These are phyloP conservation scores for Galendromus occidentalis DNA, from an alignment of 1,140 invertebrate genomes.

Conservation along the genomic window DNA sequence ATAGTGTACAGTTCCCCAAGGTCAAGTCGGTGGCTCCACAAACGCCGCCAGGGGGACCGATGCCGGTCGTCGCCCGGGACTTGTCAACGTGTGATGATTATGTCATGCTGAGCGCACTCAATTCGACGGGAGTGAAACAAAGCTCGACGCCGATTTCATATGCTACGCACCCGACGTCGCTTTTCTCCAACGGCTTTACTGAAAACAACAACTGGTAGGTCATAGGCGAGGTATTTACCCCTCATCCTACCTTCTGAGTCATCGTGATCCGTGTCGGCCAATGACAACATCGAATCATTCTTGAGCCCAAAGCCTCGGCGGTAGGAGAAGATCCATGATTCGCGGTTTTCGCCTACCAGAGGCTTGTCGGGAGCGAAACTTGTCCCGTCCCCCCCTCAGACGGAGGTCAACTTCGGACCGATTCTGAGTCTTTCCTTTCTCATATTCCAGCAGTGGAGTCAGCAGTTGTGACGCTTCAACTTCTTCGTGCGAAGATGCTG, in stretches of 20 bases:
- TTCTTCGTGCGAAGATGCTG: slow-evolving; percentile 9
- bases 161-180: slow-evolving; percentile 1
- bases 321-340: too few relatives aligned
- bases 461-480: slow-evolving; percentile 11
- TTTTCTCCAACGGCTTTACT: slow-evolving; percentile 10
- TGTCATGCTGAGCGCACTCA: slow-evolving; percentile 26
- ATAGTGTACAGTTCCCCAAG: slow-evolving; percentile 4
- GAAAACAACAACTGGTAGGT: slow-evolving; percentile 9
- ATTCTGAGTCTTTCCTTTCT: too few relatives aligned
- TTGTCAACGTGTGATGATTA: slow-evolving; percentile 28
- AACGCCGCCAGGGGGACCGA: too few relatives aligned
- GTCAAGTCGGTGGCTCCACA: slow-evolving; percentile 12
- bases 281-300: too few relatives aligned
- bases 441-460: not conserved
- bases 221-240: not conserved
- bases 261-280: too few relatives aligned
- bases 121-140: slow-evolving; percentile 12
- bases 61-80: slow-evolving; percentile 22
- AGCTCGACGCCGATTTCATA: slow-evolving; percentile 12
- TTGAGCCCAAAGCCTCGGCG: too few relatives aligned
- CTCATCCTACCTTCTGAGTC: not conserved
- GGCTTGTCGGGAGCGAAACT: too few relatives aligned
- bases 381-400: too few relatives aligned
- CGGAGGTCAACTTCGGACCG: too few relatives aligned
- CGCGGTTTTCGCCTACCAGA: too few relatives aligned